Conservation (phyloP, 2,797 vertebrate genomes). For the Notoglanidium macrostoma region DNA sequence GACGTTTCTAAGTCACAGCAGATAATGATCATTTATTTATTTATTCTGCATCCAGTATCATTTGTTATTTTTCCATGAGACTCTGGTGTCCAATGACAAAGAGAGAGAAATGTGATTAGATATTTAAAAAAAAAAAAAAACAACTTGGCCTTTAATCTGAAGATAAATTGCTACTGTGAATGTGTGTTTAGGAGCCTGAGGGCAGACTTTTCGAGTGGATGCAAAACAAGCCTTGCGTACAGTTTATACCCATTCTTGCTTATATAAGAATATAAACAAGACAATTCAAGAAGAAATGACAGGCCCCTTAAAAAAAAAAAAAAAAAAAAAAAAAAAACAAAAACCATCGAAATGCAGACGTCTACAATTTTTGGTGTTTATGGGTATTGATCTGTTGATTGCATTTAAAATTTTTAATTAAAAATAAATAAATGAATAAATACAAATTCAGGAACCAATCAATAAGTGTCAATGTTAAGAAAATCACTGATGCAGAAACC, state of each 20-base stretch:
- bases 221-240: not conserved
- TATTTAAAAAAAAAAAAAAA: not conserved
- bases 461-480: not conserved
- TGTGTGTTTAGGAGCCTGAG: not conserved
- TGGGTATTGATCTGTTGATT: not conserved
- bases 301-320: not conserved
- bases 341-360: not conserved
- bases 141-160: constrained; percentile 7
- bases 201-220: not conserved
- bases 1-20: not conserved
- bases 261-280: constrained; percentile 1
- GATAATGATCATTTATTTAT: not conserved
- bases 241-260: not conserved
- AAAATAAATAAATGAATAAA: not conserved
- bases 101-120: not conserved
- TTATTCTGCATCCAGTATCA: not conserved
- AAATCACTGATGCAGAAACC: not conserved
- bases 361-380: not conserved
- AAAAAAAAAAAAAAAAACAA: not conserved
- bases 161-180: not conserved
- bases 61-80: not conserved
- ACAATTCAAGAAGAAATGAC: not conserved
- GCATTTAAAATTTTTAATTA: not conserved
- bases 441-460: not conserved
- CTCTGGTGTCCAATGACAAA: not conserved